phyloP scores from a whole-genome alignment of 2,113 vertebrate species.

The Phasianus colchicus region DNA sequence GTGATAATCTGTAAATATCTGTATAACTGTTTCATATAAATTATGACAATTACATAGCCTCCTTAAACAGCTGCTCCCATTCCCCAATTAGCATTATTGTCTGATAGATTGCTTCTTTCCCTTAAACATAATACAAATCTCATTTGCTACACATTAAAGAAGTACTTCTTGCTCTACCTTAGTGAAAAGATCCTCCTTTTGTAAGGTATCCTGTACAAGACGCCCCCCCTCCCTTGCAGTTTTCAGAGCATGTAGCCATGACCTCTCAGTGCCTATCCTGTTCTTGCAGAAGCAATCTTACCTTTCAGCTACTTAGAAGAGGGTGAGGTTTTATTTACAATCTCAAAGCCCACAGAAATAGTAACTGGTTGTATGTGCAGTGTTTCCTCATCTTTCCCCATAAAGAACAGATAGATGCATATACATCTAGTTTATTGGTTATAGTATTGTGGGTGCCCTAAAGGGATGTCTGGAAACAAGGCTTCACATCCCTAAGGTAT shows the following conservation, averaged over 20 bases:
- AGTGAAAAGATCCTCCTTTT: neutral
- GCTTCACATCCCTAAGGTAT: neutral
- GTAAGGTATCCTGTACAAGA: neutral
- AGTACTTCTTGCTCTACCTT: neutral
- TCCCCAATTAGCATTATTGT: neutral
- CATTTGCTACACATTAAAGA: neutral
- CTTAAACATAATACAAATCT: neutral
- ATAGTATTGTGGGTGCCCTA: neutral
- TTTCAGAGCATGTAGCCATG: neutral
- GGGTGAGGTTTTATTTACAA: neutral
- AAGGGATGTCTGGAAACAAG: neutral
- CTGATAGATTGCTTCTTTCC: neutral
- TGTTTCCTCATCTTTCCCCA: neutral
- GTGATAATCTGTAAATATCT: neutral
- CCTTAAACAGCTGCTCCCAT: neutral
- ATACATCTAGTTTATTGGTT: neutral
- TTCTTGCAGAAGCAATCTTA: neutral
- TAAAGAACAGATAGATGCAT: neutral
- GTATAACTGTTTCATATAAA: neutral
- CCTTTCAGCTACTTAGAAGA: neutral
- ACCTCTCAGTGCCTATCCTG: neutral
- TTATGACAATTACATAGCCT: neutral
- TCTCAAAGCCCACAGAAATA: neutral
- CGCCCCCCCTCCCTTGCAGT: neutral
- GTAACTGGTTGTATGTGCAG: neutral